These are phyloP conservation scores for Varanus salvator DNA, from an alignment of 2,113 vertebrate genomes.

Conservation along the genomic window DNA sequence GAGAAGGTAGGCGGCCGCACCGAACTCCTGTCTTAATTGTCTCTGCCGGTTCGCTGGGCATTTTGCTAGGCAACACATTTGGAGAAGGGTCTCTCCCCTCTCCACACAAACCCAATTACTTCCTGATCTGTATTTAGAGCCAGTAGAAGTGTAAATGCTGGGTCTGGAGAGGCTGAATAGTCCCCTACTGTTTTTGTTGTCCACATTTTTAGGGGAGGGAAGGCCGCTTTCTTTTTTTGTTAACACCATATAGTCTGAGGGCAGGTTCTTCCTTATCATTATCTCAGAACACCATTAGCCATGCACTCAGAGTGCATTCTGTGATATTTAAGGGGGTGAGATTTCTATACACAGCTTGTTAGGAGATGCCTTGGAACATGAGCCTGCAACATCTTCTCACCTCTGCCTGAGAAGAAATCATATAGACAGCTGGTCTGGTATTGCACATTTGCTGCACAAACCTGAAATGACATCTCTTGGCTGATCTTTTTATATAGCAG, in stretches of 20 bases:
- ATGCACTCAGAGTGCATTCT: constrained; percentile 8
- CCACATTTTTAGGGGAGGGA: neutral
- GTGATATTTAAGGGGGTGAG: constrained; percentile 5
- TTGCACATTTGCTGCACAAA: constrained; percentile 49
- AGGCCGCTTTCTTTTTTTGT: neutral
- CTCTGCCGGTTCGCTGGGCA: neutral
- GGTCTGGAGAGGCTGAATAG: neutral
- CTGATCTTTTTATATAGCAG: constrained; percentile 32
- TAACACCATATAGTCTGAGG: accelerated
- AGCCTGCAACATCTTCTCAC: neutral
- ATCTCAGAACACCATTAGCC: neutral
- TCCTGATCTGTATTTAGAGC: neutral
- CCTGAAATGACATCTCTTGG: constrained; percentile 44
- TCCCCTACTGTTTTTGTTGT: neutral
- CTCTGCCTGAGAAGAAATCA: constrained; percentile 15
- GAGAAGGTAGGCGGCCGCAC: neutral
- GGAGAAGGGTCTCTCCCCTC: neutral
- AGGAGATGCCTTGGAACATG: constrained; percentile 10
- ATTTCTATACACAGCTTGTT: neutral
- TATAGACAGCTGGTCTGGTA: neutral
- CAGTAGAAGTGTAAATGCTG: neutral
- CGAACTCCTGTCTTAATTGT: neutral
- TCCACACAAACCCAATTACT: neutral
- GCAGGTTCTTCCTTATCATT: constrained; percentile 7
- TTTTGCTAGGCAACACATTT: neutral